Evolutionary conservation across 2,797 vertebrate genomes (phyloP).

Genomic region (Rallus crepitans): DNA sequence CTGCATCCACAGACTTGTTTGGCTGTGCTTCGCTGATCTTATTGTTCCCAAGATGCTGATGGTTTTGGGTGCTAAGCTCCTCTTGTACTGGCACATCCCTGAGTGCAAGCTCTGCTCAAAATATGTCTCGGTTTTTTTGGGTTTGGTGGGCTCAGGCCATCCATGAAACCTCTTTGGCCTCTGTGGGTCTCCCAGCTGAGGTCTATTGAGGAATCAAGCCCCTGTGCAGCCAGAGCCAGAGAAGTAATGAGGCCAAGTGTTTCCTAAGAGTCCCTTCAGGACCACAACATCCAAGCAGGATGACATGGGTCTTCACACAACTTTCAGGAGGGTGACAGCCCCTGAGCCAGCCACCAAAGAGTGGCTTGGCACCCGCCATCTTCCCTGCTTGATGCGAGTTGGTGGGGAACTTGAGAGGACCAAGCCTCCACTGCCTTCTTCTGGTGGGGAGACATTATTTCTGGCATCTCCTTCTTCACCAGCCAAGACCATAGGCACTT

Average conservation of each 20-base stretch:
- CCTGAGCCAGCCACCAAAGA: background rate
- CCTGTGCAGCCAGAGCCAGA: background rate
- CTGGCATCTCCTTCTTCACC: background rate
- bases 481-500: background rate
- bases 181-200: background rate
- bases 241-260: background rate
- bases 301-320: background rate
- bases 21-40: background rate
- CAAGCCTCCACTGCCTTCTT: slow-evolving; percentile 23
- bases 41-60: background rate
- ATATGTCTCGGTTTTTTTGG: background rate
- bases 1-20: slow-evolving; percentile 26
- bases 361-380: rapidly evolving
- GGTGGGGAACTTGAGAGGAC: background rate
- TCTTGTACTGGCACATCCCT: background rate
- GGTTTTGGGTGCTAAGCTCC: background rate
- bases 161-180: background rate
- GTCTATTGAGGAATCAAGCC: background rate
- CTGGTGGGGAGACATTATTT: slow-evolving; percentile 15
- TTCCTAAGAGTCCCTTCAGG: background rate
- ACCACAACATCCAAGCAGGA: background rate
- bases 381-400: background rate
- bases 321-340: background rate
- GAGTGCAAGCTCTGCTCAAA: background rate
- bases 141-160: background rate